Conservation (phyloP, 1,140 invertebrate species). For the Littorina saxatilis region DNA sequence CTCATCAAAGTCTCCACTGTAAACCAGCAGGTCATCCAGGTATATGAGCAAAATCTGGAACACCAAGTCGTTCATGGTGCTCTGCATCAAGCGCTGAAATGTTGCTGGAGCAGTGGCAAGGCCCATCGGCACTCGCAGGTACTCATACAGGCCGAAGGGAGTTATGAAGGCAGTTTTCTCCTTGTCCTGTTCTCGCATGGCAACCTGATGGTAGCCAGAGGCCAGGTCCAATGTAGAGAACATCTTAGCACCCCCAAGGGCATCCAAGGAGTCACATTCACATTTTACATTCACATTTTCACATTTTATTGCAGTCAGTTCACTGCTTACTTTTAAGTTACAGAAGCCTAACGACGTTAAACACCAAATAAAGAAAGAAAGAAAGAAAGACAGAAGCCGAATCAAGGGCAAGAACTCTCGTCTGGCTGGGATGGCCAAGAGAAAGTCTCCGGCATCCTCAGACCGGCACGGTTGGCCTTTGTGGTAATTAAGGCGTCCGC, state of each 20-base stretch:
- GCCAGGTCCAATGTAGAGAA: conserved; percentile 43
- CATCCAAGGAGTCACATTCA: no score
- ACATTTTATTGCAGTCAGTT: no score
- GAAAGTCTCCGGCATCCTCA: no score
- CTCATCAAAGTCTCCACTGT: conserved; percentile 35
- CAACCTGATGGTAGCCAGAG: conserved; percentile 47
- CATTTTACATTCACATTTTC: no score
- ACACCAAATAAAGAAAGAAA: no score
- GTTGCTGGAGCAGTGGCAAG: conserved; percentile 39
- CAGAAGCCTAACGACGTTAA: no score
- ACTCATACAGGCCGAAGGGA: conserved; percentile 48
- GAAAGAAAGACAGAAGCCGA: no score
- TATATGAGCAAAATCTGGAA: conserved; percentile 47
- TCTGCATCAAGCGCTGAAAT: conserved; percentile 11
- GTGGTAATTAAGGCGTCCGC: no score
- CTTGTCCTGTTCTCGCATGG: conserved; percentile 32
- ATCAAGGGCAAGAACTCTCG: no score
- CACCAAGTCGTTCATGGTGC: conserved; percentile 41
- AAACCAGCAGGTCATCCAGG: conserved; percentile 57
- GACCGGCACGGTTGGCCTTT: no score
- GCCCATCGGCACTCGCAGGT: conserved; percentile 47
- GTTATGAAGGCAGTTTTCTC: conserved; percentile 44
- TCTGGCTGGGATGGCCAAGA: no score
- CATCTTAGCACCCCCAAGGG: conserved; percentile 31
- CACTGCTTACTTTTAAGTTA: no score